These are phyloP conservation scores for Dioctria rufipes DNA, from an alignment of 2,888 invertebrate genomes.

Conservation along the genomic window DNA sequence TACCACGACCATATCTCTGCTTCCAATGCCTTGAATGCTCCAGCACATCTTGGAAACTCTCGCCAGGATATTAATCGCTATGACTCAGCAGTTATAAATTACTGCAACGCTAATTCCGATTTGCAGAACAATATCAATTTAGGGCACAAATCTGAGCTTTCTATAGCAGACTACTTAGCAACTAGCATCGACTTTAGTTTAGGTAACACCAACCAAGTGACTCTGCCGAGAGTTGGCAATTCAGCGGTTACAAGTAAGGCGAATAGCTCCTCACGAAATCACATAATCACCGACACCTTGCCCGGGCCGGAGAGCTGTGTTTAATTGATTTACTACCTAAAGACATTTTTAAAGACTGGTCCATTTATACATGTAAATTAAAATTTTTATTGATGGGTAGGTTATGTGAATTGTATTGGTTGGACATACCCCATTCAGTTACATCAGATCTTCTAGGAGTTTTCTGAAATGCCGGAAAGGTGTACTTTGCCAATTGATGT, in stretches of 20 bases:
- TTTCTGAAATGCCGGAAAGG: neutral
- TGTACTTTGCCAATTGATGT: neutral
- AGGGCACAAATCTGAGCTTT: conserved; percentile 62
- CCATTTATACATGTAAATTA: conserved; percentile 53
- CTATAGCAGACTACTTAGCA: conserved; percentile 62
- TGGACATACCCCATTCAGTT: conserved; percentile 22
- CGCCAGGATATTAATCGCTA: conserved; percentile 45
- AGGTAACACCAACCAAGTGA: conserved; percentile 57
- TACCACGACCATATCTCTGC: conserved; percentile 30
- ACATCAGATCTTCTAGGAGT: neutral
- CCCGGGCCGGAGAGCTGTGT: conserved; percentile 93
- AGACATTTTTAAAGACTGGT: conserved; percentile 56
- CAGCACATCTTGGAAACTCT: conserved; percentile 55
- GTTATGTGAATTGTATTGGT: conserved; percentile 17
- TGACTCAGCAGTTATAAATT: conserved; percentile 51
- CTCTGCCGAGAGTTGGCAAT: conserved; percentile 53
- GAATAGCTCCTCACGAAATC: conserved; percentile 76
- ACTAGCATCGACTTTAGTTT: conserved; percentile 61
- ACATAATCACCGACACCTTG: conserved; percentile 86
- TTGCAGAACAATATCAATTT: conserved; percentile 57
- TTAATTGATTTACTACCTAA: conserved; percentile 70
- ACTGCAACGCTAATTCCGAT: conserved; percentile 54
- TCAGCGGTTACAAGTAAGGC: conserved; percentile 64
- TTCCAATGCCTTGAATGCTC: conserved; percentile 13
- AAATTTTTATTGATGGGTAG: conserved; percentile 41